phyloP scores from a whole-genome alignment of 2,113 vertebrate genomes.

The Trematomus loennbergii region DNA sequence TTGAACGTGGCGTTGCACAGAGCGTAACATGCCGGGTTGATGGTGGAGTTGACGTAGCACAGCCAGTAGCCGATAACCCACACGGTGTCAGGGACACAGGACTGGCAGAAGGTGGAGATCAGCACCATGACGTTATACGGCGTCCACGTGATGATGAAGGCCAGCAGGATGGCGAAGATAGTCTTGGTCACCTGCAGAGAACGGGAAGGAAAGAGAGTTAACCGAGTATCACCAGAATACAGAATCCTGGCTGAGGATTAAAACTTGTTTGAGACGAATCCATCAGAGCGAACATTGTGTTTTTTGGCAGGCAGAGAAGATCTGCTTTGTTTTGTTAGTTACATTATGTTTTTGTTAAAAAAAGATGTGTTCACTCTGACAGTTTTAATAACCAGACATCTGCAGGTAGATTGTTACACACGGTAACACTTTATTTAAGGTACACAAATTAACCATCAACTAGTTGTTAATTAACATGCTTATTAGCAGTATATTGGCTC shows the following conservation, averaged over 20 bases:
- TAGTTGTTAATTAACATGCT: too few species aligned
- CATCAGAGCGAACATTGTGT: not conserved
- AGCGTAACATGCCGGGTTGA: constrained; percentile 98
- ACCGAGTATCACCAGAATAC: not conserved
- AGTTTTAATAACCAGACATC: too few species aligned
- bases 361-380: too few species aligned
- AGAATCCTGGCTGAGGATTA: not conserved
- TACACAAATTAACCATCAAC: too few species aligned
- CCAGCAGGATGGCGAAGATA: constrained; percentile 97
- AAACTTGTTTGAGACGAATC: too few species aligned
- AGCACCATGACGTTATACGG: constrained; percentile 99
- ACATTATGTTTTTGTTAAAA: too few species aligned
- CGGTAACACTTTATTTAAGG: too few species aligned
- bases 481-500: too few species aligned
- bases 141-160: constrained; percentile 98
- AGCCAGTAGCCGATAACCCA: constrained; percentile 99
- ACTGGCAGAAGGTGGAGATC: constrained; percentile 96
- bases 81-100: constrained; percentile 93
- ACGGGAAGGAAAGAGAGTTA: not conserved
- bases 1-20: constrained; percentile 99
- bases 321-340: too few species aligned
- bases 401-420: too few species aligned
- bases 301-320: too few species aligned
- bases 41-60: constrained; percentile 98
- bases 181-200: constrained; percentile 90